Conservation (phyloP, 2,113 vertebrate genomes). For the Malurus alboscapulatus region DNA sequence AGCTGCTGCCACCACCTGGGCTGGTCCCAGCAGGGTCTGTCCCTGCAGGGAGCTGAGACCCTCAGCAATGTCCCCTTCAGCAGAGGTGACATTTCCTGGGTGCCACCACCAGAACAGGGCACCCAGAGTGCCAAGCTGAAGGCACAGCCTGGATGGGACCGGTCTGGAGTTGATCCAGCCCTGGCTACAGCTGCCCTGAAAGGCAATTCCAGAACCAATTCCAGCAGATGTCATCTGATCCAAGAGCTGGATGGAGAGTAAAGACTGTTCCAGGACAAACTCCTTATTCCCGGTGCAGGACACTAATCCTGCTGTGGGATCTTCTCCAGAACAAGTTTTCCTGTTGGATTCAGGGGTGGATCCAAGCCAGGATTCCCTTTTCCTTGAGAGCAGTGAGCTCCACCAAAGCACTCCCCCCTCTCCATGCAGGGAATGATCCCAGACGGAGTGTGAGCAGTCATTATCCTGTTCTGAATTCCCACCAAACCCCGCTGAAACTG, state of each 20-base stretch:
- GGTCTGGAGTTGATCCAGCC: background rate
- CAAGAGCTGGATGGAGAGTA: background rate
- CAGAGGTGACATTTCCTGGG: background rate
- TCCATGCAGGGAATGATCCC: background rate
- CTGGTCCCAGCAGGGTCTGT: background rate
- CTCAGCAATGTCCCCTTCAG: background rate
- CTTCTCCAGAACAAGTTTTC: too few species aligned
- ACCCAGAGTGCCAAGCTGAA: background rate
- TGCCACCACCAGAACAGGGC: background rate
- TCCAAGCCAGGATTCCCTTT: too few species aligned
- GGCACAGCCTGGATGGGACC: background rate
- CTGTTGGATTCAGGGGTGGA: too few species aligned
- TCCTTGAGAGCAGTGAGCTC: background rate
- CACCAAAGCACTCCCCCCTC: background rate
- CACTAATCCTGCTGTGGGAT: too few species aligned
- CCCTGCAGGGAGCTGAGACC: background rate
- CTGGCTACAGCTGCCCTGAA: background rate
- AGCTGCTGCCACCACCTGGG: background rate
- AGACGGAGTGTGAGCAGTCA: background rate
- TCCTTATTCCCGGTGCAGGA: too few species aligned
- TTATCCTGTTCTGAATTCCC: slow-evolving; percentile 27
- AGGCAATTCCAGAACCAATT: background rate
- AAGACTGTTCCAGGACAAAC: too few species aligned
- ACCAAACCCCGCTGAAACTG: background rate
- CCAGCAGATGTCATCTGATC: too few species aligned